phyloP scores from a whole-genome alignment of 2,797 vertebrate species.

The Eulemur albifrons region DNA sequence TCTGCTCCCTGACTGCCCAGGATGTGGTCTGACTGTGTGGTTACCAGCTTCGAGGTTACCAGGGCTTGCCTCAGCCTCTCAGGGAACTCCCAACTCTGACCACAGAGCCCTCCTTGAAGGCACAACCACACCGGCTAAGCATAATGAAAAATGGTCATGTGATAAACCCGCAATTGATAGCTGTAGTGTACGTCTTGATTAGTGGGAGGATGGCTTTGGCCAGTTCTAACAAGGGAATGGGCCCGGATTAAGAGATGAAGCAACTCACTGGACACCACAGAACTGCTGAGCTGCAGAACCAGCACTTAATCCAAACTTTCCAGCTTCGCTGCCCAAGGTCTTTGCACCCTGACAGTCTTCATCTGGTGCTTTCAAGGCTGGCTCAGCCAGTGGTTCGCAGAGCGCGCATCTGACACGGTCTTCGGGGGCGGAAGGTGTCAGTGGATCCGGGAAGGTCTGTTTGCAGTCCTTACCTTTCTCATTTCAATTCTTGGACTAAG shows the following conservation, averaged over 20 bases:
- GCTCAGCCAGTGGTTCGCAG: accelerated
- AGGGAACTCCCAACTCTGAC: background rate
- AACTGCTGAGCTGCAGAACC: background rate
- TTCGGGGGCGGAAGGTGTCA: background rate
- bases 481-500: background rate
- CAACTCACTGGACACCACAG: too few relatives aligned
- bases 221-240: background rate
- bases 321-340: background rate
- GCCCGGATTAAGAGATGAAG: background rate
- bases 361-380: background rate
- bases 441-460: background rate
- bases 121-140: background rate
- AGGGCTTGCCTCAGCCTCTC: background rate
- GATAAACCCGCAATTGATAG: background rate
- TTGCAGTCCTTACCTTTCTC: background rate
- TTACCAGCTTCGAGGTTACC: background rate
- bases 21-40: background rate
- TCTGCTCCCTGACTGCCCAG: background rate
- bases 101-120: background rate
- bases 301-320: background rate
- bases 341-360: background rate
- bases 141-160: background rate
- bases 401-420: background rate
- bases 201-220: background rate
- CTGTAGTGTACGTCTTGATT: background rate